Conservation (phyloP, 2,113 vertebrate species). For the Labrus mixtus region DNA sequence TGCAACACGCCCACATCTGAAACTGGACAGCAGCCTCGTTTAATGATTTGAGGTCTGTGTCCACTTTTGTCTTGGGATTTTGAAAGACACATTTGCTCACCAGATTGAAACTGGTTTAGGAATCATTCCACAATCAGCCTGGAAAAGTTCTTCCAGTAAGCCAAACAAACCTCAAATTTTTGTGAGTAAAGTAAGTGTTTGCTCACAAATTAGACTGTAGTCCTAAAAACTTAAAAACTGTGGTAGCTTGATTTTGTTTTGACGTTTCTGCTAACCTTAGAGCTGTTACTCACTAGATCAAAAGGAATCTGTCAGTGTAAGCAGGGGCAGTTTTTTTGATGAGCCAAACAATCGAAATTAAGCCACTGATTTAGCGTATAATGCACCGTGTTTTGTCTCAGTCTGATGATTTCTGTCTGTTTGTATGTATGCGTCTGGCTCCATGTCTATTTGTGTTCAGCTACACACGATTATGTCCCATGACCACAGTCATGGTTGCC, state of each 20-base stretch:
- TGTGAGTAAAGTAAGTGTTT: not conserved
- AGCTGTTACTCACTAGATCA: slow-evolving; percentile 12
- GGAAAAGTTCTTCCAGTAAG: not conserved
- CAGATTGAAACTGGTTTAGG: not conserved
- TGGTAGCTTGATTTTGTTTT: not conserved
- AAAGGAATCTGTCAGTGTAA: not conserved
- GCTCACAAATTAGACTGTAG: not conserved
- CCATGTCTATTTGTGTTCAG: slow-evolving; percentile 35
- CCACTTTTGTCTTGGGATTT: not conserved
- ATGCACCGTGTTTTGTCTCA: slow-evolving; percentile 4
- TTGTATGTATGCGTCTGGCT: slow-evolving; percentile 24
- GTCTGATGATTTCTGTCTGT: slow-evolving; percentile 15
- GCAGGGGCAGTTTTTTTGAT: not conserved
- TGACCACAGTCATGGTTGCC: slow-evolving; percentile 28
- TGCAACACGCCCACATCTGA: not conserved
- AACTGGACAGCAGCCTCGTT: not conserved
- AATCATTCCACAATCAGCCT: not conserved
- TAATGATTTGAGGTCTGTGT: not conserved
- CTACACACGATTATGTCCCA: slow-evolving; percentile 18
- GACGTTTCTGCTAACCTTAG: not conserved
- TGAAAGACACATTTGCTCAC: not conserved
- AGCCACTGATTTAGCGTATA: slow-evolving; percentile 6
- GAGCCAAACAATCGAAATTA: slow-evolving; percentile 24
- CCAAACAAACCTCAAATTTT: not conserved
- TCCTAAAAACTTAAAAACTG: not conserved